phyloP scores from a whole-genome alignment of 2,888 invertebrate species.

The Napeogenes inachia region DNA sequence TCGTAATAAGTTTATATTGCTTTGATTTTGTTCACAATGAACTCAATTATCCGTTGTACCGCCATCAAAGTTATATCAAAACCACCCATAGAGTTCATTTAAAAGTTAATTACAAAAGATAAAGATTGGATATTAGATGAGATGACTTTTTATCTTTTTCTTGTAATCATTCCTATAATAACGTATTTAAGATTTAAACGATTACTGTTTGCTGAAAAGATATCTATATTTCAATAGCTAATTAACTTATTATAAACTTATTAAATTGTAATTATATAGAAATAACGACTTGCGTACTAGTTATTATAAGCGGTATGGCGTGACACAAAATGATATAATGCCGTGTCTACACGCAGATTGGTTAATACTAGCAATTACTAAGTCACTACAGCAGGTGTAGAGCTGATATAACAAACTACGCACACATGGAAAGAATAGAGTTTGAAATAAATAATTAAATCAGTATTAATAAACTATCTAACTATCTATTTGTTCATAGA shows the following conservation, averaged over 20 bases:
- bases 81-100: conserved; percentile 33
- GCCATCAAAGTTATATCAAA: conserved; percentile 18
- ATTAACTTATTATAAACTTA: no score
- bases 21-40: conserved; percentile 23
- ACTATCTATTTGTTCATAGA: no score
- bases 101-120: conserved; percentile 28
- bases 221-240: no score
- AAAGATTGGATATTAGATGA: conserved; percentile 24
- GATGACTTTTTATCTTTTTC: conserved; percentile 12
- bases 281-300: conserved; percentile 7
- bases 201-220: no score
- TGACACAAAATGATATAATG: conserved; percentile 35
- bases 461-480: no score
- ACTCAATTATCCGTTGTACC: conserved; percentile 23
- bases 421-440: not conserved
- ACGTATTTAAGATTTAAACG: no score
- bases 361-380: conserved; percentile 37
- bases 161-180: not conserved
- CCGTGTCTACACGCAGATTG: conserved; percentile 30
- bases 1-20: conserved; percentile 21
- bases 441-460: no score
- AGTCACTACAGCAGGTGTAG: conserved; percentile 14
- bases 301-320: conserved; percentile 24
- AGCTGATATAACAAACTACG: not conserved
- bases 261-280: not conserved